Conservation (phyloP, 2,797 vertebrate genomes). For the Graptemys geographica region DNA sequence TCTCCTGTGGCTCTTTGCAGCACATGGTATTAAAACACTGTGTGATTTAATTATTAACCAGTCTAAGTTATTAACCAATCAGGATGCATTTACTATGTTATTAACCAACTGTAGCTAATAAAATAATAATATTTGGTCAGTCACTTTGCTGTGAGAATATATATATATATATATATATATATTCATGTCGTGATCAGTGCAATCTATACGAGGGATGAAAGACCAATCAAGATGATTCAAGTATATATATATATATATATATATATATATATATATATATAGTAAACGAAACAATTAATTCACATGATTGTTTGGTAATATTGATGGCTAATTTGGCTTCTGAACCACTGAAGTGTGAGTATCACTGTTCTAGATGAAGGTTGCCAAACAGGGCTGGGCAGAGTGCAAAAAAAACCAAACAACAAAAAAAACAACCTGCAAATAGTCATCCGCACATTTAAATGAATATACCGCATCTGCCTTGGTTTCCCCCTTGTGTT, state of each 20-base stretch:
- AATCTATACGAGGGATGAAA: too few relatives aligned
- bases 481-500: conserved; percentile 59
- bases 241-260: too few relatives aligned
- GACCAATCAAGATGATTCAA: too few relatives aligned
- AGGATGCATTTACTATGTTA: not conserved
- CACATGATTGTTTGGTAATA: not conserved
- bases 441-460: conserved; percentile 71
- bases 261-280: not conserved
- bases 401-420: not conserved
- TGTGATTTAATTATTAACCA: not conserved
- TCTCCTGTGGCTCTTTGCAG: not conserved
- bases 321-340: not conserved
- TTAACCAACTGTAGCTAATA: not conserved
- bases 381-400: not conserved
- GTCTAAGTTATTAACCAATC: not conserved
- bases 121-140: not conserved
- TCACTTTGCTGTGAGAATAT: not conserved
- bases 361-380: rapidly evolving
- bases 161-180: too few relatives aligned
- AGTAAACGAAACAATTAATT: not conserved
- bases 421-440: conserved; percentile 19
- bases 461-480: conserved; percentile 70
- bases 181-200: too few relatives aligned
- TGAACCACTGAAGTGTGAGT: not conserved
- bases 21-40: not conserved